Evolutionary conservation across 1,140 invertebrate genomes (phyloP).

Genomic region (Cydia amplana): DNA sequence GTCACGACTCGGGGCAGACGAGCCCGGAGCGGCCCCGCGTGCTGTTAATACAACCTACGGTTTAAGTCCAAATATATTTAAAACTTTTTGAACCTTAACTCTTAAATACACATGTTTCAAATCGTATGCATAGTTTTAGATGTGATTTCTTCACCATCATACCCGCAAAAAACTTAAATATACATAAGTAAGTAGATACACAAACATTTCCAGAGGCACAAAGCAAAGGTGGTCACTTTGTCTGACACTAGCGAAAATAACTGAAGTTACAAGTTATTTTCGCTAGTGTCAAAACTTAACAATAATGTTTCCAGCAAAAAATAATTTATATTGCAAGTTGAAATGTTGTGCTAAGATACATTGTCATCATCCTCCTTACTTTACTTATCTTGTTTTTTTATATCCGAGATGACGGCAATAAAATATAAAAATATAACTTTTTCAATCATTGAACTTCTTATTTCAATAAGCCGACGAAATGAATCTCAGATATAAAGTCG

Average conservation of each 20-base stretch:
- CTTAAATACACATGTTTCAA: neutral
- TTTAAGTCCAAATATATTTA: neutral
- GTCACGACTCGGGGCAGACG: slow-evolving; percentile 65
- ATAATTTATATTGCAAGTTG: too few relatives aligned
- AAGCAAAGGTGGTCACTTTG: neutral
- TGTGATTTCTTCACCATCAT: neutral
- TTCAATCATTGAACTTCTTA: too few relatives aligned
- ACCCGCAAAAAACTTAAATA: neutral
- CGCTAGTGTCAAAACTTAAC: too few relatives aligned
- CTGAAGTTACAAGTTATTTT: too few relatives aligned
- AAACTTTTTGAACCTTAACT: neutral
- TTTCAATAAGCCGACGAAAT: too few relatives aligned
- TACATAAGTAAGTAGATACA: neutral
- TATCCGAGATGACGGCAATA: too few relatives aligned
- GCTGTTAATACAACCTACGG: neutral
- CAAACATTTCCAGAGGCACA: neutral
- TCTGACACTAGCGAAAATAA: neutral
- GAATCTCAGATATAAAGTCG: too few relatives aligned
- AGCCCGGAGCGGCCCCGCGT: slow-evolving; percentile 33
- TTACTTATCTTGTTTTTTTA: too few relatives aligned
- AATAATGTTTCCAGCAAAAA: too few relatives aligned
- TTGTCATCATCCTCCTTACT: too few relatives aligned
- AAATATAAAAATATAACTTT: too few relatives aligned
- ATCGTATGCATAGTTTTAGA: neutral
- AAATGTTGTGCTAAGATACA: too few relatives aligned